These are phyloP conservation scores for Brachyptera risi DNA, from an alignment of 2,888 invertebrate species.

Conservation along the genomic window DNA sequence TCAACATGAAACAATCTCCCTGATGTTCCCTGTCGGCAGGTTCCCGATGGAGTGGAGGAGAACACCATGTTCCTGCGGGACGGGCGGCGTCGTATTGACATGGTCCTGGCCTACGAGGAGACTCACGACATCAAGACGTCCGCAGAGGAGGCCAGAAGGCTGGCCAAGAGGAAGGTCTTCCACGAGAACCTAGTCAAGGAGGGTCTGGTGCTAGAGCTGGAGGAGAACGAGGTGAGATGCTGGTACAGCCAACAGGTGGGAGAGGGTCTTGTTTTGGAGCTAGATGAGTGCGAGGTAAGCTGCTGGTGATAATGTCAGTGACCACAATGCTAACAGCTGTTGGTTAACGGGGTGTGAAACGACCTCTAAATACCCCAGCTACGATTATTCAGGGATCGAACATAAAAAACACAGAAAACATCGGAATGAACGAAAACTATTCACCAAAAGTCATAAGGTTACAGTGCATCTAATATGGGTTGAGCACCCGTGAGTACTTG, in stretches of 20 bases:
- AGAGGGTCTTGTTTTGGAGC: no score
- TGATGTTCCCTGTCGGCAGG: no score
- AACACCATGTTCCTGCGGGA: conserved; percentile 72
- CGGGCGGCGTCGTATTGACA: conserved; percentile 78
- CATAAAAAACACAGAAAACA: no score
- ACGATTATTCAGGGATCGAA: no score
- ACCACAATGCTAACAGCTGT: not conserved
- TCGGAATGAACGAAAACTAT: no score
- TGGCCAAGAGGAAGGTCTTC: conserved; percentile 67
- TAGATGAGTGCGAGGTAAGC: not conserved
- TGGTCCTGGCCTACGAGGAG: conserved; percentile 81
- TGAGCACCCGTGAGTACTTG: no score
- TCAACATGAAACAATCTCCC: no score
- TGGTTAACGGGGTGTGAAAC: no score
- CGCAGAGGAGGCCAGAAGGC: conserved; percentile 55
- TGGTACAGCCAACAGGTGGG: no score
- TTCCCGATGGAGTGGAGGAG: not conserved
- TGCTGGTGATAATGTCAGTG: not conserved
- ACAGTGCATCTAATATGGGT: no score
- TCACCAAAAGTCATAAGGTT: no score
- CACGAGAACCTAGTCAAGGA: conserved; percentile 76
- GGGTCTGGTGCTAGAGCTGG: conserved; percentile 79
- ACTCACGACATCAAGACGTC: conserved; percentile 79
- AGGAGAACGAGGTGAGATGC: conserved; percentile 63
- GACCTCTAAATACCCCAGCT: no score